Evolutionary conservation across 2,797 vertebrate species (phyloP).

Genomic region (Periophthalmus magnuspinnatus): DNA sequence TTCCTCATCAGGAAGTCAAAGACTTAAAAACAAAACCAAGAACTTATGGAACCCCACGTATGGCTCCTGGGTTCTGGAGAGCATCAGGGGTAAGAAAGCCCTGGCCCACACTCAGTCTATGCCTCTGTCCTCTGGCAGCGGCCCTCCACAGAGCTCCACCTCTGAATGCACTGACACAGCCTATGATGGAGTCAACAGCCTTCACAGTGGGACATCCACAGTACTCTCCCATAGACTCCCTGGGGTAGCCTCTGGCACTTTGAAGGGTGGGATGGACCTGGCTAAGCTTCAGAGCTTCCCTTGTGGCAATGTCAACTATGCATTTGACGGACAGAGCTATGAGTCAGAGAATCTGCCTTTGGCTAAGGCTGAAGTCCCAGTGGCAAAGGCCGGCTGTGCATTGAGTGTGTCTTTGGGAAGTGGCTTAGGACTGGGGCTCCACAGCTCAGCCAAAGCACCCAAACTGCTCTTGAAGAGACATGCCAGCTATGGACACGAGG

Average conservation of each 20-base stretch:
- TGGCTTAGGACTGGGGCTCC: slow-evolving; percentile 48
- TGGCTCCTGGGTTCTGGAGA: slow-evolving; percentile 89
- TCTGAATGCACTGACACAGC: slow-evolving; percentile 73
- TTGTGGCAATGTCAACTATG: slow-evolving; percentile 89
- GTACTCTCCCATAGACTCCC: slow-evolving; percentile 60
- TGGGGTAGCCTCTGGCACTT: slow-evolving; percentile 26
- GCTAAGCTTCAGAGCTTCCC: slow-evolving; percentile 88
- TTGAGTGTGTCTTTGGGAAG: slow-evolving; percentile 53
- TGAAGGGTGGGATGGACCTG: slow-evolving; percentile 72
- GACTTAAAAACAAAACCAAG: slow-evolving; percentile 89
- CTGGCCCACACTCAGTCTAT: slow-evolving; percentile 79
- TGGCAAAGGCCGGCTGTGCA: slow-evolving; percentile 53
- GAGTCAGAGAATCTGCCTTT: slow-evolving; percentile 74
- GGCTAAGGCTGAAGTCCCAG: slow-evolving; percentile 60
- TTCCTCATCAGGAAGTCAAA: slow-evolving; percentile 78
- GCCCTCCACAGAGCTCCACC: slow-evolving; percentile 33
- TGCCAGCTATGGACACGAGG: slow-evolving; percentile 83
- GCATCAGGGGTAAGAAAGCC: slow-evolving; percentile 74
- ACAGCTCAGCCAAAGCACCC: slow-evolving; percentile 58
- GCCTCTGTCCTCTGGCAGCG: slow-evolving; percentile 68
- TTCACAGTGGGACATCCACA: slow-evolving; percentile 42
- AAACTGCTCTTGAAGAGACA: slow-evolving; percentile 81
- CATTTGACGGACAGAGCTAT: slow-evolving; percentile 84
- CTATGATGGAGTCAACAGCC: slow-evolving; percentile 66
- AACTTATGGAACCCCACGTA: slow-evolving; percentile 95